These are phyloP conservation scores for Geotrupes spiniger DNA, from an alignment of 2,888 invertebrate genomes.

Conservation along the genomic window DNA sequence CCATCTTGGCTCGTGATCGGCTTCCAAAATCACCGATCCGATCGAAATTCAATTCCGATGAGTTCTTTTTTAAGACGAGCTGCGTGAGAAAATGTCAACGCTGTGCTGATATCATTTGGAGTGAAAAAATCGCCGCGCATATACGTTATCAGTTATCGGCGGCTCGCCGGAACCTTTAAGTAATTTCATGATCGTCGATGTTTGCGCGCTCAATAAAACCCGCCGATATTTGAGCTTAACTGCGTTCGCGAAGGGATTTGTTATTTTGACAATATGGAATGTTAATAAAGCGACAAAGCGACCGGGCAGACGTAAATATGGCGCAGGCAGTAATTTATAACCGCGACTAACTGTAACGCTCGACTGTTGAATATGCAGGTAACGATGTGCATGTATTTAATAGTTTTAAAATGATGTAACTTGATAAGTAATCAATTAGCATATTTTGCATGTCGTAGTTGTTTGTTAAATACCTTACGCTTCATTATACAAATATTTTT, in stretches of 20 bases:
- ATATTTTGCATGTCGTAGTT: too few relatives aligned
- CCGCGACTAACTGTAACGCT: too few relatives aligned
- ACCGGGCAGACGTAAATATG: too few relatives aligned
- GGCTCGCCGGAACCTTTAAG: not conserved
- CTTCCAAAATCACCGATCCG: constrained; percentile 31
- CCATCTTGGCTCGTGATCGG: constrained; percentile 30
- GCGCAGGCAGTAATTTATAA: too few relatives aligned
- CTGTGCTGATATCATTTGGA: constrained; percentile 2
- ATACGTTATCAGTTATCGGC: not conserved
- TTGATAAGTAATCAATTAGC: too few relatives aligned
- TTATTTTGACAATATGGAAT: constrained; percentile 5
- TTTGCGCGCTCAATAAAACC: constrained; percentile 1
- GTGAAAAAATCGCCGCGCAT: not conserved
- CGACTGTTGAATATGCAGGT: too few relatives aligned
- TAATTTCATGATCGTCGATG: not conserved
- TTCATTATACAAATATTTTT: too few relatives aligned
- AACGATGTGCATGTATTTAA: too few relatives aligned
- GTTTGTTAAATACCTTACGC: too few relatives aligned
- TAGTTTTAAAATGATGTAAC: too few relatives aligned
- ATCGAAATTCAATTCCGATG: constrained; percentile 30
- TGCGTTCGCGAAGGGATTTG: not conserved
- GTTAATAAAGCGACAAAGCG: not conserved
- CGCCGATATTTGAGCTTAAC: not conserved
- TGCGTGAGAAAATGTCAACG: constrained; percentile 24
- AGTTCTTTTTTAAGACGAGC: constrained; percentile 21